Percentiles rank a stretch among this genome's conserved stretches.
Conservation (phyloP, 2,113 vertebrate species). For the Rhizomys pruinosus region DNA sequence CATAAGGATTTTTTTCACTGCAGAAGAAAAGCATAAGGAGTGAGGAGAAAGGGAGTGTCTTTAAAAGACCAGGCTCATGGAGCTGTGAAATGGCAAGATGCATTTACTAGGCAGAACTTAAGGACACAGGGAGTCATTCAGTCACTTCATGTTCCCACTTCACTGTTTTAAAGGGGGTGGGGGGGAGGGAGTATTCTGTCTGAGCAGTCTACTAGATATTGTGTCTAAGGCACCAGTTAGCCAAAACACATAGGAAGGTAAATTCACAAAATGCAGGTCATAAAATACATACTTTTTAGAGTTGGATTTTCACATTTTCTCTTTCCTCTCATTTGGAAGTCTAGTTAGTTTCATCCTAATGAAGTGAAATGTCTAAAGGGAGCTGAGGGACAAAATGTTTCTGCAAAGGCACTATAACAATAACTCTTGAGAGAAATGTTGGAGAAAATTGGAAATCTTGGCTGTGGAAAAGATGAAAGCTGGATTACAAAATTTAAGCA, state of each 20-base stretch:
- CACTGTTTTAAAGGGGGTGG: constrained; percentile 58
- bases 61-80: constrained; percentile 40
- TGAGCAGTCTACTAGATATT: constrained; percentile 43
- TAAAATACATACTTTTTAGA: constrained; percentile 63
- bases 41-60: background rate
- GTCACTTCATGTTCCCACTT: constrained; percentile 55
- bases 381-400: constrained; percentile 54
- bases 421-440: constrained; percentile 54
- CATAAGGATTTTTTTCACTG: constrained; percentile 60
- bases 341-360: constrained; percentile 66
- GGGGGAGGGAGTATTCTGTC: constrained; percentile 45
- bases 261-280: constrained; percentile 44
- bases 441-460: constrained; percentile 38
- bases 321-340: constrained; percentile 27
- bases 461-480: background rate
- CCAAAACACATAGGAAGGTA: constrained; percentile 42
- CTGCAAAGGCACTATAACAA: constrained; percentile 52
- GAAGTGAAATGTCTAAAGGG: constrained; percentile 57
- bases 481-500: constrained; percentile 35
- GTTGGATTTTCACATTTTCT: constrained; percentile 47
- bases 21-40: constrained; percentile 58
- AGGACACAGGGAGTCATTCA: constrained; percentile 56
- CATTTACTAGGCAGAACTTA: constrained; percentile 66
- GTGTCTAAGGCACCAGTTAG: constrained; percentile 40
- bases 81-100: constrained; percentile 62